phyloP scores from a whole-genome alignment of 1,140 invertebrate genomes.

The Wiebesia pumilae region DNA sequence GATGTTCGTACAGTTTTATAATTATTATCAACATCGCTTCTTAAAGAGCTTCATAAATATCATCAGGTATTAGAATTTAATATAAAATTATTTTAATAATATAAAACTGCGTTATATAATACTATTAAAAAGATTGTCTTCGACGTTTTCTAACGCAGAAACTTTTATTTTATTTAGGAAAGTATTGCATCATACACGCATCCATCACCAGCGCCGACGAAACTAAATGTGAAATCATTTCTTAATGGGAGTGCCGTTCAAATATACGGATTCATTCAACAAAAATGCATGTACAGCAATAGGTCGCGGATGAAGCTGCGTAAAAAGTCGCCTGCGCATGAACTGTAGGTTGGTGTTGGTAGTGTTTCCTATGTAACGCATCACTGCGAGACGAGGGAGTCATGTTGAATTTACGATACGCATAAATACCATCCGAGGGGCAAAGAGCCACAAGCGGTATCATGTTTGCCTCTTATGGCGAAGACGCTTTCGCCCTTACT shows the following conservation, averaged over 20 bases:
- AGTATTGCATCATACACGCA: background rate
- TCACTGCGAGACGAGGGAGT: background rate
- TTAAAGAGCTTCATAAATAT: no score
- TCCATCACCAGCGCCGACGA: background rate
- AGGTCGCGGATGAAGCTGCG: background rate
- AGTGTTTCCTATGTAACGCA: background rate
- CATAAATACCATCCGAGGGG: background rate
- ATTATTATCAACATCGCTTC: no score
- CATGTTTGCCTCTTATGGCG: background rate
- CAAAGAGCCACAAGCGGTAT: no score
- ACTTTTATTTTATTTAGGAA: background rate
- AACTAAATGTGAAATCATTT: background rate
- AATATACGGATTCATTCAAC: no score
- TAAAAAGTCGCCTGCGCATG: no score
- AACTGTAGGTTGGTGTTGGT: background rate
- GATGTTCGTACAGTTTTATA: no score
- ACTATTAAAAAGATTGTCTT: background rate
- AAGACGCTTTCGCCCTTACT: background rate
- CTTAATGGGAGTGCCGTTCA: background rate
- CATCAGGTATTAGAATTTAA: no score
- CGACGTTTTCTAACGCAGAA: background rate
- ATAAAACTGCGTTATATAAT: no score
- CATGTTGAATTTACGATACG: conserved; percentile 20
- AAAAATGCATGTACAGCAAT: no score
- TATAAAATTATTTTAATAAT: no score